Conservation (phyloP, 2,888 invertebrate species). For the Cordylochernes scorpioides region DNA sequence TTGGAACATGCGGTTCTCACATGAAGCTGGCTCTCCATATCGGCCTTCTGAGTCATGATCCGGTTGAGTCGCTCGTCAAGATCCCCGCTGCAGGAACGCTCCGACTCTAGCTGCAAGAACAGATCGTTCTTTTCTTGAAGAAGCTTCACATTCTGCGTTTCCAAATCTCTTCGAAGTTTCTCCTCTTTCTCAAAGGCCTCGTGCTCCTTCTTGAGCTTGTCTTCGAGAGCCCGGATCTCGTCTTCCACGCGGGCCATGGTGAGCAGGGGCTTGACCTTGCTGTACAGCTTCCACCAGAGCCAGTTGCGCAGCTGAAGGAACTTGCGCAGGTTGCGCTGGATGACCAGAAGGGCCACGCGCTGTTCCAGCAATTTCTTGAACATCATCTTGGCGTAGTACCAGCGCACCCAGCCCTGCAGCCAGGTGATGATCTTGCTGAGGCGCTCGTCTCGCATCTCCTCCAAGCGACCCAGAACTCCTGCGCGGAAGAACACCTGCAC, state of each 20-base stretch:
- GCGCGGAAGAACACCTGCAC: slow-evolving; percentile 98
- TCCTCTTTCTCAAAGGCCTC: slow-evolving; percentile 81
- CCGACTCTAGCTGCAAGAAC: slow-evolving; percentile 61
- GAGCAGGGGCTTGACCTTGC: slow-evolving; percentile 95
- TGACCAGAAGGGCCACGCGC: slow-evolving; percentile 80
- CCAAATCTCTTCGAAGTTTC: slow-evolving; percentile 85
- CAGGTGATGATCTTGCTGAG: slow-evolving; percentile 88
- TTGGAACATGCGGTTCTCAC: too few species aligned
- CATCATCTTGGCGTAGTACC: slow-evolving; percentile 38
- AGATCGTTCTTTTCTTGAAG: slow-evolving; percentile 80
- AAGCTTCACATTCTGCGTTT: slow-evolving; percentile 70
- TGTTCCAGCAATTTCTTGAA: slow-evolving; percentile 96
- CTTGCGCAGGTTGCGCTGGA: slow-evolving; percentile 97
- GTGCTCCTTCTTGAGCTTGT: slow-evolving; percentile 79
- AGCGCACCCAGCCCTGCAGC: slow-evolving; percentile 88
- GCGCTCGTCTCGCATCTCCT: slow-evolving; percentile 98
- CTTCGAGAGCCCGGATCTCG: slow-evolving; percentile 92
- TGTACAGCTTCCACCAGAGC: slow-evolving; percentile 99
- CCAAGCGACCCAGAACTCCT: slow-evolving; percentile 99
- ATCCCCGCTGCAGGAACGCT: slow-evolving; percentile 70
- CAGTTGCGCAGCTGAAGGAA: slow-evolving; percentile 97
- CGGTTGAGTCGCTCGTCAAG: slow-evolving; percentile 78
- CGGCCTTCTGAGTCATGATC: slow-evolving; percentile 78
- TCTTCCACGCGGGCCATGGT: slow-evolving; percentile 96
- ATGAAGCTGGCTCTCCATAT: slow-evolving; percentile 74